A percentile compares a stretch with the other conserved stretches of the same genome.
Conservation (phyloP, 1,140 invertebrate species). For the Radopholus similis region DNA sequence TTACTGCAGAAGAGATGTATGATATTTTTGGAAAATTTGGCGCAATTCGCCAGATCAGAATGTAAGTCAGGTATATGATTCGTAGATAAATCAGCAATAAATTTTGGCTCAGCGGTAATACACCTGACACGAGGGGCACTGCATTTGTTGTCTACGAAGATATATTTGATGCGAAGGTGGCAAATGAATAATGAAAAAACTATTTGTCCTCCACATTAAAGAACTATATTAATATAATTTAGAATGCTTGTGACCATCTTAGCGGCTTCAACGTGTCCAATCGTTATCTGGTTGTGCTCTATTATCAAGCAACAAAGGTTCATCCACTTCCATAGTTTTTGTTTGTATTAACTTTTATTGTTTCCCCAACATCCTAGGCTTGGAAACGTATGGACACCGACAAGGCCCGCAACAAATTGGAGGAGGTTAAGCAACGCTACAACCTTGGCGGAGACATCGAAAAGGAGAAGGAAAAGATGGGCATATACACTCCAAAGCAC, state of each 20-base stretch:
- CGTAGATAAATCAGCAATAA: background rate
- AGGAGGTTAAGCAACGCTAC: constrained; percentile 93
- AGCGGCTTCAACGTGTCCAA: constrained; percentile 99
- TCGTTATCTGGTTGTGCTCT: constrained; percentile 87
- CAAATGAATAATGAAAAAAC: too few relatives aligned
- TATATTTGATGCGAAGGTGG: constrained; percentile 97
- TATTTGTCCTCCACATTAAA: too few relatives aligned
- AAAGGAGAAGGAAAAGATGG: constrained; percentile 57
- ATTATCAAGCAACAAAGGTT: constrained; percentile 72
- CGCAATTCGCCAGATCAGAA: constrained; percentile 93
- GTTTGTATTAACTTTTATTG: background rate
- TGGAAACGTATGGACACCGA: constrained; percentile 93
- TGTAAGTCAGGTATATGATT: constrained; percentile 70
- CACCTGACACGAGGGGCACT: constrained; percentile 91
- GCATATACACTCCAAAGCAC: constrained; percentile 19
- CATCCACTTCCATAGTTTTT: constrained; percentile 44
- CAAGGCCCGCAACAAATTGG: constrained; percentile 92
- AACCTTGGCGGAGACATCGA: constrained; percentile 65
- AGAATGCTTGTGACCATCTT: constrained; percentile 96
- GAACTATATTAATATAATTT: too few relatives aligned
- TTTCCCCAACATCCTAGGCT: constrained; percentile 63
- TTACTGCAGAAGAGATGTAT: constrained; percentile 99
- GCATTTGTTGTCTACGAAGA: constrained; percentile 99
- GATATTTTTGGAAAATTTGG: constrained; percentile 99
- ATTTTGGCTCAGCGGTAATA: constrained; percentile 77